A percentile compares a stretch with the other conserved stretches of the same genome.
These are phyloP conservation scores for Megaceryle torquata DNA, from an alignment of 2,113 vertebrate species.

Conservation along the genomic window DNA sequence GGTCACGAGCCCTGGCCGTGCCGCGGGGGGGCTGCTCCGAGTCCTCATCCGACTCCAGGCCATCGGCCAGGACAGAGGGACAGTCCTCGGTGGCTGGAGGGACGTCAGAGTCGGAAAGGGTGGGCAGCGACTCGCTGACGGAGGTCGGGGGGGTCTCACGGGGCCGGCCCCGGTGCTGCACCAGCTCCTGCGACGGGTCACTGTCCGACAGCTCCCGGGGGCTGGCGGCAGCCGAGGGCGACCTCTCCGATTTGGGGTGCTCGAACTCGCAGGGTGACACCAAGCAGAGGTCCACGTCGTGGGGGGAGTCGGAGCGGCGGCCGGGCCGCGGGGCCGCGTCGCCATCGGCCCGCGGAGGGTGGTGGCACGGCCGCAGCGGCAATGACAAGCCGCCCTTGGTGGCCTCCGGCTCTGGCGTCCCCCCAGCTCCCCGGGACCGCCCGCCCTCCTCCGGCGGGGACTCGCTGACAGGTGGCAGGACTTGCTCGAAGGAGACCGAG, in stretches of 20 bases:
- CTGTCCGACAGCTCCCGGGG: slow-evolving; percentile 76
- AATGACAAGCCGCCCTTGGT: slow-evolving; percentile 69
- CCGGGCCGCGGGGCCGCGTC: background rate
- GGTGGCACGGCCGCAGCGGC: slow-evolving; percentile 75
- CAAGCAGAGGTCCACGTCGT: slow-evolving; percentile 91
- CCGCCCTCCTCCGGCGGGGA: slow-evolving; percentile 64
- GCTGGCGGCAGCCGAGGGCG: slow-evolving; percentile 28
- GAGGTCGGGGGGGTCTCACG: slow-evolving; percentile 81
- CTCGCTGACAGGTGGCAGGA: slow-evolving; percentile 73
- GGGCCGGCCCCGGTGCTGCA: background rate
- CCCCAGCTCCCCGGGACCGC: slow-evolving; percentile 28
- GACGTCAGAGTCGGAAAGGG: slow-evolving; percentile 82
- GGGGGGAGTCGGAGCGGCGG: slow-evolving; percentile 76
- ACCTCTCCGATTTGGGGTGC: slow-evolving; percentile 77
- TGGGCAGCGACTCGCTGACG: slow-evolving; percentile 81
- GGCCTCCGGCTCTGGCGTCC: slow-evolving; percentile 37
- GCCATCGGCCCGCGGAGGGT: slow-evolving; percentile 51
- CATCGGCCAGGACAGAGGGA: slow-evolving; percentile 77
- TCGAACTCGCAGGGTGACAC: slow-evolving; percentile 94
- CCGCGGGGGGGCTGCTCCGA: slow-evolving; percentile 56
- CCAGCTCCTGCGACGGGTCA: slow-evolving; percentile 77
- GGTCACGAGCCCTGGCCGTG: slow-evolving; percentile 69
- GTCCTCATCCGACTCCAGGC: slow-evolving; percentile 83
- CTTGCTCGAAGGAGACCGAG: slow-evolving; percentile 89
- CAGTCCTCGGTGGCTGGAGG: slow-evolving; percentile 76